phyloP scores from a whole-genome alignment of 2,113 vertebrate species.

The Megaptera novaeangliae region DNA sequence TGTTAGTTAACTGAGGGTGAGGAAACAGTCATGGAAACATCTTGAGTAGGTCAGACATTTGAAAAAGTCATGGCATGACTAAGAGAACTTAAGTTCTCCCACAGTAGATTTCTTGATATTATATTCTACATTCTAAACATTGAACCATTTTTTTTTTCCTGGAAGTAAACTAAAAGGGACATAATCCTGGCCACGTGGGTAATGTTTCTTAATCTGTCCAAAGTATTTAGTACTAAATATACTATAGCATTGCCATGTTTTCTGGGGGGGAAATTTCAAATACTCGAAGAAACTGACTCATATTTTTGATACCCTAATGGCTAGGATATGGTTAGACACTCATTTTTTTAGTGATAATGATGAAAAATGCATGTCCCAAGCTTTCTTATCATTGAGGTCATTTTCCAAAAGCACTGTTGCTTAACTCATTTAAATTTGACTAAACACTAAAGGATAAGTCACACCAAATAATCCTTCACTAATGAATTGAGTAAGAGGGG shows the following conservation, averaged over 20 bases:
- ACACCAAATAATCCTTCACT: slow-evolving; percentile 35
- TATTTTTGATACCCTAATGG: background rate
- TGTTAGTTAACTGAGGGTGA: background rate
- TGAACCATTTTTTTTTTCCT: background rate
- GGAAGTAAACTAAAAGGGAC: background rate
- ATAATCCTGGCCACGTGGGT: background rate
- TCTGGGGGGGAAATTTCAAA: background rate
- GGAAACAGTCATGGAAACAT: background rate
- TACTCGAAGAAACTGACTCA: background rate
- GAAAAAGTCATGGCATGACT: background rate
- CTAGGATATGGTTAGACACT: background rate
- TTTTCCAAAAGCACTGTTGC: slow-evolving; percentile 28
- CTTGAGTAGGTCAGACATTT: background rate
- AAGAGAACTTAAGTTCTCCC: background rate
- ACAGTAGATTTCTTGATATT: background rate
- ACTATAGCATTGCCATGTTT: background rate
- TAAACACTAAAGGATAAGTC: slow-evolving; percentile 14
- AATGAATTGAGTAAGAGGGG: background rate
- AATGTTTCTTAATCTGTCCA: background rate
- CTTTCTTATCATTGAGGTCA: slow-evolving; percentile 37
- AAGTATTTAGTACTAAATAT: background rate
- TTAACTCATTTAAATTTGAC: slow-evolving; percentile 46
- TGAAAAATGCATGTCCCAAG: background rate
- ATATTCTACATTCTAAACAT: background rate
- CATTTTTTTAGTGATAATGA: background rate